Evolutionary conservation across 1,140 invertebrate species (phyloP).

Genomic region (Zaprionus ornatus): DNA sequence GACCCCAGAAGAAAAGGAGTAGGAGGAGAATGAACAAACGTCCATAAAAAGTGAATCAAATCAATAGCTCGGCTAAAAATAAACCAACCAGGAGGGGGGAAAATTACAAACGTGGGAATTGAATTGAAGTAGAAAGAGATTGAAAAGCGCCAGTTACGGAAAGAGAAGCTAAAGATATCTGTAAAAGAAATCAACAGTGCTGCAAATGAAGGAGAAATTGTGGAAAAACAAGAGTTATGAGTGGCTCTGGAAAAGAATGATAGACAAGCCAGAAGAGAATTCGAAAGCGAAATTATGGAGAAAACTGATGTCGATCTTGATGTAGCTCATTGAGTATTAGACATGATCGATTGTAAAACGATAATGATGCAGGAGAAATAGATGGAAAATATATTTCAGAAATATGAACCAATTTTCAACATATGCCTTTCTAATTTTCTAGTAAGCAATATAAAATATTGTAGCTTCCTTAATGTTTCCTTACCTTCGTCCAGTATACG

Average conservation of each 20-base stretch:
- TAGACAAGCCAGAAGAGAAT: constrained; percentile 1
- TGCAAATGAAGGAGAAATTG: constrained; percentile 8
- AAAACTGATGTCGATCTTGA: neutral
- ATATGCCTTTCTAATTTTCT: neutral
- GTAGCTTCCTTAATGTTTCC: no score
- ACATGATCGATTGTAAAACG: neutral
- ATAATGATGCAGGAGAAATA: no score
- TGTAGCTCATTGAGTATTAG: neutral
- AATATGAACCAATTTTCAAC: no score
- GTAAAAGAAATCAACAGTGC: constrained; percentile 17
- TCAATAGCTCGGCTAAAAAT: neutral
- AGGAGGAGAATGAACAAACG: neutral
- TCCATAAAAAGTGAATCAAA: constrained; percentile 1
- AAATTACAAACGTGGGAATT: constrained; percentile 16
- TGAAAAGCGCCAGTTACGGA: neutral
- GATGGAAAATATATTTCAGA: no score
- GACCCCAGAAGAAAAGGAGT: neutral
- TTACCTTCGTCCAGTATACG: no score
- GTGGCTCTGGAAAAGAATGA: neutral
- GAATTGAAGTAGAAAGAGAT: constrained; percentile 1
- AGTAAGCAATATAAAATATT: no score
- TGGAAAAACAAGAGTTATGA: constrained; percentile 6
- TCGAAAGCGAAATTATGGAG: neutral
- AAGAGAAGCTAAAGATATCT: constrained; percentile 1
- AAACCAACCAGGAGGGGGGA: neutral